Evolutionary conservation across 2,113 vertebrate species (phyloP).

Genomic region (Sceloporus tristichus): DNA sequence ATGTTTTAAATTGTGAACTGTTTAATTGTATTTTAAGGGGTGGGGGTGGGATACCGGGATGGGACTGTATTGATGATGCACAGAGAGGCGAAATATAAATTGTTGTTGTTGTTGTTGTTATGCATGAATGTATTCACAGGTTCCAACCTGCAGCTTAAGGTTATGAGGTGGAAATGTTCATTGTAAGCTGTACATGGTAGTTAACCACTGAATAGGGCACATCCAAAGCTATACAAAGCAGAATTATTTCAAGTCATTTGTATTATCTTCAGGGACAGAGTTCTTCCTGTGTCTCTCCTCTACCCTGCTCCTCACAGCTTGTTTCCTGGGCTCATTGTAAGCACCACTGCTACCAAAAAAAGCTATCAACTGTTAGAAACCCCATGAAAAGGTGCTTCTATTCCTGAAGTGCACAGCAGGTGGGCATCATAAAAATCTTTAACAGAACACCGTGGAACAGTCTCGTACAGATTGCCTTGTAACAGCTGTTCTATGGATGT

Average conservation of each 20-base stretch:
- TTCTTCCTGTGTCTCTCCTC: not conserved
- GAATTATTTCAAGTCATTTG: not conserved
- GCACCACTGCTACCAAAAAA: not conserved
- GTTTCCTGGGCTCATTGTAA: not conserved
- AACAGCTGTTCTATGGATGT: slow-evolving; percentile 22
- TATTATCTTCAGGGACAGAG: not conserved
- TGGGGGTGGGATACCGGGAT: no score
- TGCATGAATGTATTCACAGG: no score
- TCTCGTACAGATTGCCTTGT: slow-evolving; percentile 21
- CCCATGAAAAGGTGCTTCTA: slow-evolving; percentile 16
- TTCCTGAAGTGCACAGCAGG: slow-evolving; percentile 9
- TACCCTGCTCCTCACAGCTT: not conserved
- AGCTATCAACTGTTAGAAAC: slow-evolving; percentile 2
- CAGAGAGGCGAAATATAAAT: no score
- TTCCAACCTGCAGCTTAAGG: not conserved
- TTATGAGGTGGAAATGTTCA: not conserved
- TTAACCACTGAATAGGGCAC: not conserved
- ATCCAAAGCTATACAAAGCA: not conserved
- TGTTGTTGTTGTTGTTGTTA: no score
- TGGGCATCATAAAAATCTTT: slow-evolving; percentile 24
- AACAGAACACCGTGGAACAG: slow-evolving; percentile 8
- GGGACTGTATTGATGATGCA: no score
- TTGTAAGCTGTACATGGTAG: not conserved
- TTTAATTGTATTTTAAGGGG: no score
- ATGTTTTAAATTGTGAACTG: no score